These are phyloP conservation scores for Aurelia aurita complex sp. Pacific DNA, from an alignment of 30 jellyfish, hydroid and myxozoan species.

Conservation along the genomic window DNA sequence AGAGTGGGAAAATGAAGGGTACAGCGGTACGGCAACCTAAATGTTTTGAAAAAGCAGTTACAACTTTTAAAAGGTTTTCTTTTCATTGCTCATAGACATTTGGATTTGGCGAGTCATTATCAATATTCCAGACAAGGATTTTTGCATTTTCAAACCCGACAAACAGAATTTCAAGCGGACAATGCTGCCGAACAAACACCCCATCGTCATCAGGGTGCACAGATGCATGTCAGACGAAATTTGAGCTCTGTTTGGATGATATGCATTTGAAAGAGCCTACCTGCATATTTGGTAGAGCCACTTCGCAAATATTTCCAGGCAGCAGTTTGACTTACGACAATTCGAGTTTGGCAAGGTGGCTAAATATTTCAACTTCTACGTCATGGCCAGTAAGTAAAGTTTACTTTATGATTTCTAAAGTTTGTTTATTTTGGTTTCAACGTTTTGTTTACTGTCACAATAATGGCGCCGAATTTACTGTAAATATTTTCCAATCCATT, in stretches of 20 bases:
- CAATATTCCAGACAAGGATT: constrained; percentile 28
- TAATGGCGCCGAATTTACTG: no score
- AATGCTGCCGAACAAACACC: constrained; percentile 17
- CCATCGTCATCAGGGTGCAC: background rate
- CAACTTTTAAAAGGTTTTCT: background rate
- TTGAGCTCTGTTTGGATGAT: constrained; percentile 37
- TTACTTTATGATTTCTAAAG: background rate
- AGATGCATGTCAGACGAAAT: constrained; percentile 16
- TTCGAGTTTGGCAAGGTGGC: constrained; percentile 13
- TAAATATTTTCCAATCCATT: no score
- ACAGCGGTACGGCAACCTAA: no score
- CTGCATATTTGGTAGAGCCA: constrained; percentile 34
- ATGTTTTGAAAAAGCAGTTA: background rate
- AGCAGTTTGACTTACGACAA: constrained; percentile 13
- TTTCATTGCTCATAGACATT: background rate
- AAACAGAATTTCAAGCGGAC: constrained; percentile 14
- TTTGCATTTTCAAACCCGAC: constrained; percentile 28
- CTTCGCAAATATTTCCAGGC: background rate
- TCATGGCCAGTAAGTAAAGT: constrained; percentile 56
- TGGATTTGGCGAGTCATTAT: constrained; percentile 8
- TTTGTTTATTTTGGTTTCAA: no score
- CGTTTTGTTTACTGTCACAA: no score
- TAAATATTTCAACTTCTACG: constrained; percentile 19
- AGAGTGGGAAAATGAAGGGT: no score
- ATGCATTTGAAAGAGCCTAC: constrained; percentile 24